phyloP scores from a whole-genome alignment of 2,113 vertebrate species.

The Atrichornis clamosus region DNA sequence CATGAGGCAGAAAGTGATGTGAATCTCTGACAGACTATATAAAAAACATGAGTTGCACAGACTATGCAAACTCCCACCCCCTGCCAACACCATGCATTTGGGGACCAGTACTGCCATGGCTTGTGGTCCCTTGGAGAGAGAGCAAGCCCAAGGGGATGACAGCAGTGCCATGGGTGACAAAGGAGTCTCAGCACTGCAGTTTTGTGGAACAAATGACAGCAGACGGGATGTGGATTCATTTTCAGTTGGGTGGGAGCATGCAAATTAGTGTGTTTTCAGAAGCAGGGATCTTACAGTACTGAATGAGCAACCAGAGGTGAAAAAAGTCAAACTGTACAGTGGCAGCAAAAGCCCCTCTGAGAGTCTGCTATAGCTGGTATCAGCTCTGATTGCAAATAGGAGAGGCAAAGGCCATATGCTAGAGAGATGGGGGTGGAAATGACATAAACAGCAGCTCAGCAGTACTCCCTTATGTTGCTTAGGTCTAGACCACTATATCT shows the following conservation, averaged over 20 bases:
- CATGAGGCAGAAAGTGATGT: neutral
- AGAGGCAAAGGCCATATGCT: neutral
- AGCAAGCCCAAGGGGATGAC: neutral
- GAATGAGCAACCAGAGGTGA: neutral
- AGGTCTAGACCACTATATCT: neutral
- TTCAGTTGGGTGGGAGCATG: neutral
- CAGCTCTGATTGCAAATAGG: neutral
- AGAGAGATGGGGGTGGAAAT: neutral
- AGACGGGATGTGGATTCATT: neutral
- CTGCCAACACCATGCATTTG: neutral
- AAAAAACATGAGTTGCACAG: neutral
- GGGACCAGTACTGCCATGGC: neutral
- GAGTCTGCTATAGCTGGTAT: neutral
- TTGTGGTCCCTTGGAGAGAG: neutral
- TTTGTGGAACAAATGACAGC: neutral
- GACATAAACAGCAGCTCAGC: constrained; percentile 16
- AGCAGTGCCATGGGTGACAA: neutral
- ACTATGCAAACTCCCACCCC: neutral
- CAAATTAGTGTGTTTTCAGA: neutral
- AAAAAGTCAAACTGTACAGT: neutral
- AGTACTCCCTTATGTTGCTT: neutral
- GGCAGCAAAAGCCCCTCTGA: neutral
- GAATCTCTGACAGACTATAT: neutral
- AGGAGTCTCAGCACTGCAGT: neutral
- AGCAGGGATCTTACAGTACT: neutral